Evolutionary conservation across 1,140 invertebrate species (phyloP), one percentile per base, ranked within the genome.

Genomic region (Brachionus rubens): DNA sequence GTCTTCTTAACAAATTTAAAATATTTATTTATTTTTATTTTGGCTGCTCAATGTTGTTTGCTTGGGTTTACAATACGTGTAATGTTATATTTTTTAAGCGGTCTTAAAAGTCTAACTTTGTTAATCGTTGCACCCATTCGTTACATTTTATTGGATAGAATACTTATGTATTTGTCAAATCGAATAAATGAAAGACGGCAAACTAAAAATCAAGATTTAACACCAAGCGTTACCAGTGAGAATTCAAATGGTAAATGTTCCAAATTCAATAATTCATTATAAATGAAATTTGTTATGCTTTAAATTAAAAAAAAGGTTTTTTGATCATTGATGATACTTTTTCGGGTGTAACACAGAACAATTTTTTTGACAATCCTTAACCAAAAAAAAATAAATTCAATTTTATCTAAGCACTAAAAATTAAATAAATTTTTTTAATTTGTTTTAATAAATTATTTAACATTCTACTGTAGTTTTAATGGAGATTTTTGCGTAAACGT

Each of bases 1-100:
- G 36, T 65, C 1, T 24, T 65, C 12, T 43, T 65, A 5, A 65
- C 59, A 5, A 65, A 65, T 65, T 65, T 65, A 14, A 65, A 65
- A 41, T 65, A 65, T 43, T 43, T 59, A 36, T 59, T 59, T 36
- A 59, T 59, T 10, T 59, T 59, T 16, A 33, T 36, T 59, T 36
- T 59, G 54, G 54, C 54, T 1, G 36, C 36, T 59, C 33, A 19
- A 19, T 59, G 54, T 21, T 59, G 54, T 59, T 19, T 59, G 10
- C 16, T 59, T 14, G 54, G 28, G 9, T 59, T 59, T 33, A 33
- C n/a, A 19, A 33, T 59, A 9, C 33, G 16, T 33, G 36, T 59
- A 36, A 1, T 59, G 5, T 16, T 59, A 7, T 59, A 59, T 59
- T 33, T 59, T 59, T 33, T 59, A 21, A 59, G 36, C 4, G 16